These are phyloP conservation scores for Pseudochirops corinnae DNA, from an alignment of 2,797 vertebrate species.

Conservation along the genomic window DNA sequence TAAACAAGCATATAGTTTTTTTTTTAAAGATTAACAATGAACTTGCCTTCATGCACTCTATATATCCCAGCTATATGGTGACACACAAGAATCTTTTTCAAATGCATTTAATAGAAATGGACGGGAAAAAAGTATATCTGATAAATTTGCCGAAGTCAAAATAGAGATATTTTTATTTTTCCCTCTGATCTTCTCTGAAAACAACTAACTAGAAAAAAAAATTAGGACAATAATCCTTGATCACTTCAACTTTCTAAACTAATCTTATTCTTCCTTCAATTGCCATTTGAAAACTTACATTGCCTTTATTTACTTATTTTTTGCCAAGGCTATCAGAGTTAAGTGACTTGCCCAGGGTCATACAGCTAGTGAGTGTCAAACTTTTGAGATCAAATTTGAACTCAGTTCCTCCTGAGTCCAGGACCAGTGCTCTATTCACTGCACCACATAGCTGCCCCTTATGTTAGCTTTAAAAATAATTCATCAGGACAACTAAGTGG, in stretches of 20 bases:
- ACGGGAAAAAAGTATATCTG: neutral
- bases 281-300: neutral
- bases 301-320: neutral
- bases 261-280: neutral
- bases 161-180: neutral
- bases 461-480: neutral
- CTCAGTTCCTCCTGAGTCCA: too few species aligned
- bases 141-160: neutral
- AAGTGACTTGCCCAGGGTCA: too few species aligned
- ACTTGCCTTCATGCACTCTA: neutral
- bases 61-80: neutral
- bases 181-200: neutral
- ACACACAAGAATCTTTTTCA: neutral
- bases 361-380: too few species aligned
- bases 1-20: neutral
- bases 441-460: too few species aligned
- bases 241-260: too few species aligned
- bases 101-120: neutral
- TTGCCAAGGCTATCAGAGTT: too few species aligned
- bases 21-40: neutral
- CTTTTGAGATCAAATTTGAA: too few species aligned
- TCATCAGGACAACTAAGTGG: too few species aligned
- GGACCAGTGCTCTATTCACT: too few species aligned
- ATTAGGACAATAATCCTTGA: neutral
- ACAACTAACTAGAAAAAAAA: neutral